A percentile compares a stretch with the other conserved stretches of the same genome.
Conservation (phyloP, 2,888 invertebrate genomes). For the Aleiodes alternator region DNA sequence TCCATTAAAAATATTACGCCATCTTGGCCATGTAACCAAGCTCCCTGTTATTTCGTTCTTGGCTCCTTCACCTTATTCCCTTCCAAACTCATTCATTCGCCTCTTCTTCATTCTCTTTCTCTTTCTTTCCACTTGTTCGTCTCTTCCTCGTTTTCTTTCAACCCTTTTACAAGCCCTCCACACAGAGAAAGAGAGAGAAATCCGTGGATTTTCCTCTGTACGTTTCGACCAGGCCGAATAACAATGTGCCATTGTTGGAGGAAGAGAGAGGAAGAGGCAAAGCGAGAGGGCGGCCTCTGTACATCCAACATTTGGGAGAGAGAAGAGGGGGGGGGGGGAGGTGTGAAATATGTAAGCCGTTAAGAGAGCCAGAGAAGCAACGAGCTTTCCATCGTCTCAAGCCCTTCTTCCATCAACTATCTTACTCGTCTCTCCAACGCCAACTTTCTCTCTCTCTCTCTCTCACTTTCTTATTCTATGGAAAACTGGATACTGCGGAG, state of each 20-base stretch:
- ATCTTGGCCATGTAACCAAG: constrained; percentile 66
- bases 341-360: constrained; percentile 69
- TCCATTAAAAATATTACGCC: constrained; percentile 75
- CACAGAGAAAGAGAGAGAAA: constrained; percentile 13
- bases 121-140: constrained; percentile 45
- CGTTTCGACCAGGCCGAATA: constrained; percentile 66
- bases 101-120: constrained; percentile 50
- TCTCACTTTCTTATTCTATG: constrained; percentile 12
- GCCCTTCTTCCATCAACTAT: constrained; percentile 6
- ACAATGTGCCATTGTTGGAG: constrained; percentile 71
- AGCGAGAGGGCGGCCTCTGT: constrained; percentile 43
- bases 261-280: neutral
- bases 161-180: constrained; percentile 41
- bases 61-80: constrained; percentile 43
- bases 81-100: constrained; percentile 41
- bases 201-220: constrained; percentile 43
- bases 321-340: neutral
- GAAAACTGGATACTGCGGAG: constrained; percentile 16
- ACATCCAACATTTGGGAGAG: constrained; percentile 63
- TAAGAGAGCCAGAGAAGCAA: constrained; percentile 54
- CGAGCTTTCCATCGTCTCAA: constrained; percentile 40
- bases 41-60: constrained; percentile 31
- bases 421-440: neutral
- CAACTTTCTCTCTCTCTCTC: neutral
- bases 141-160: constrained; percentile 44